Percentiles rank a stretch among this genome's conserved stretches.
phyloP scores from a whole-genome alignment of 2,113 vertebrate species.

The Galeopterus variegatus region DNA sequence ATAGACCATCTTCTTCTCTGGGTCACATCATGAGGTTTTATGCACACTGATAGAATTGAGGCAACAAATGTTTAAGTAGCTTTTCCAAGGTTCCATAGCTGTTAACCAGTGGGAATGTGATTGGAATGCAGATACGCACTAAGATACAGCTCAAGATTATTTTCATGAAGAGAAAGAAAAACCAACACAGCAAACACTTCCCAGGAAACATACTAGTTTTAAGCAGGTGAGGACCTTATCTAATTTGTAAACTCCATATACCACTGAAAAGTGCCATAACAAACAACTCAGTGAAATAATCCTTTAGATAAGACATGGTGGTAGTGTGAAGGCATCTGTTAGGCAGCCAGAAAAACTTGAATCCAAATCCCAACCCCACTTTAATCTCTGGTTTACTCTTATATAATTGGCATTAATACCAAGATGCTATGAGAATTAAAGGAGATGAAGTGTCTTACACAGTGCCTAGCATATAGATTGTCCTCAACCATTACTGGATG shows the following conservation, averaged over 20 bases:
- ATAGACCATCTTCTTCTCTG: background rate
- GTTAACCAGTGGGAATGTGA: conserved; percentile 49
- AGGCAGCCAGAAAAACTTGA: conserved; percentile 8
- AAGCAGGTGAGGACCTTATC: background rate
- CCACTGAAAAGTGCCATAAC: conserved; percentile 4
- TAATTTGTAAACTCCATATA: background rate
- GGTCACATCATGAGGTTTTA: background rate
- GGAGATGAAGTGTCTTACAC: conserved; percentile 37
- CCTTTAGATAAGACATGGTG: background rate
- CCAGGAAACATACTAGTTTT: background rate
- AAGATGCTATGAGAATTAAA: conserved; percentile 48
- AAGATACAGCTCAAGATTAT: conserved; percentile 6
- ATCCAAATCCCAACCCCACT: conserved; percentile 5
- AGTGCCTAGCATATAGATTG: background rate
- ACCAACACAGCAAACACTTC: background rate
- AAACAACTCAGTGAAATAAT: background rate
- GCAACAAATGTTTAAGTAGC: conserved; percentile 37
- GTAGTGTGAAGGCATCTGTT: background rate
- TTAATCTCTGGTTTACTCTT: conserved; percentile 8
- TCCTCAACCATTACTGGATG: background rate
- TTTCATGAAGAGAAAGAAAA: background rate
- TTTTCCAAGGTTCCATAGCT: conserved; percentile 51
- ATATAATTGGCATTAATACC: conserved; percentile 29
- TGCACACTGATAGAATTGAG: background rate
- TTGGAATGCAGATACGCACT: conserved; percentile 33